Evolutionary conservation across 2,113 vertebrate genomes (phyloP).

Genomic region (Rhizomys pruinosus): DNA sequence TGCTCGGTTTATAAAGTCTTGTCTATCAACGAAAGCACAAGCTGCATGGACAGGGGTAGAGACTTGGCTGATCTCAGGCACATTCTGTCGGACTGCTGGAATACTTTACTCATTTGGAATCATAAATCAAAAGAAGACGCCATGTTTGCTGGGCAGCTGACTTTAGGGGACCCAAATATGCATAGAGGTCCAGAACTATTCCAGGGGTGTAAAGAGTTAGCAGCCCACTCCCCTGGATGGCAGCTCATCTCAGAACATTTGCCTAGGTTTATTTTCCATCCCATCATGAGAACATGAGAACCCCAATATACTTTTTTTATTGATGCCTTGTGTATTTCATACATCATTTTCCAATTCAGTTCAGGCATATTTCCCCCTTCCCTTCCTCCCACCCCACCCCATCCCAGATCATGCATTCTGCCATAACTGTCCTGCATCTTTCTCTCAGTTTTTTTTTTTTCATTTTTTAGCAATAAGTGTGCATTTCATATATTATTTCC

Average conservation of each 20-base stretch:
- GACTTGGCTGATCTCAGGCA: background rate
- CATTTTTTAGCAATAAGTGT: too few species aligned
- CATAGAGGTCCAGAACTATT: background rate
- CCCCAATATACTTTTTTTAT: rapidly evolving
- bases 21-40: too few species aligned
- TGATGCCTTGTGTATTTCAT: too few species aligned
- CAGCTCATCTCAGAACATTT: background rate
- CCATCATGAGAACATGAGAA: background rate
- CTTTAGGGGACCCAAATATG: background rate
- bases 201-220: background rate
- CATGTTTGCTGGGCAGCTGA: background rate
- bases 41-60: background rate
- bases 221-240: background rate
- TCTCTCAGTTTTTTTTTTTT: too few species aligned
- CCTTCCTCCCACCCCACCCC: too few species aligned
- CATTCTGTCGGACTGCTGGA: background rate
- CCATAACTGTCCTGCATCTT: too few species aligned
- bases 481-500: too few species aligned
- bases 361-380: too few species aligned
- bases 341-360: too few species aligned
- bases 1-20: background rate
- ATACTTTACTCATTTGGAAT: background rate
- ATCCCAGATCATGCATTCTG: too few species aligned
- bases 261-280: background rate
- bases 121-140: background rate